Conservation (phyloP, 2,888 invertebrate species). For the Epistrophe eligans region DNA sequence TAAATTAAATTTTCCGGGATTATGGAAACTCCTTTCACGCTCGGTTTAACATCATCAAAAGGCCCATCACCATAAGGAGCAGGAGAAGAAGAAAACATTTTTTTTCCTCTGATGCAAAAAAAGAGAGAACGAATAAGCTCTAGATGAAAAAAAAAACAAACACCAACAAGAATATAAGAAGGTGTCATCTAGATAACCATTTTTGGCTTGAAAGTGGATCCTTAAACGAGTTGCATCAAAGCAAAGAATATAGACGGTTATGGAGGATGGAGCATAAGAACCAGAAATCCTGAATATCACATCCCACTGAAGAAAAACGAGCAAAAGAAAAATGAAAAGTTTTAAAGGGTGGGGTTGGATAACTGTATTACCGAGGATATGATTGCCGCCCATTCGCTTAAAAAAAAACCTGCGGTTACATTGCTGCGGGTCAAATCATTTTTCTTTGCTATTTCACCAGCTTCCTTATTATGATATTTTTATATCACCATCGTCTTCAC, state of each 20-base stretch:
- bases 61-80: conserved; percentile 44
- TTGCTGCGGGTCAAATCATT: conserved; percentile 68
- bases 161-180: neutral
- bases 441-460: conserved; percentile 18
- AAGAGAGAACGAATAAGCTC: conserved; percentile 2
- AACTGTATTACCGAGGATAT: conserved; percentile 65
- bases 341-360: conserved; percentile 49
- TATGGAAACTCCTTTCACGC: conserved; percentile 71
- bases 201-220: conserved; percentile 53
- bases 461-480: conserved; percentile 29
- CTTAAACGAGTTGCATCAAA: conserved; percentile 59
- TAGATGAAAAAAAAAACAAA: neutral
- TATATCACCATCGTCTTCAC: conserved; percentile 2
- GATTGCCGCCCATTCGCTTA: conserved; percentile 66
- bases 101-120: neutral
- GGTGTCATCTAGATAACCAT: conserved; percentile 35
- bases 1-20: conserved; percentile 75
- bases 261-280: neutral
- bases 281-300: conserved; percentile 37
- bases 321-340: neutral
- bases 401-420: conserved; percentile 56
- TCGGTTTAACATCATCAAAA: conserved; percentile 72
- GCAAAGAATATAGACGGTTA: neutral
- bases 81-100: neutral
- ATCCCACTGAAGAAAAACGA: conserved; percentile 46